A percentile compares a stretch with the other conserved stretches of the same genome.
phyloP scores from a whole-genome alignment of 2,113 vertebrate genomes.

The Tyrannus savana region DNA sequence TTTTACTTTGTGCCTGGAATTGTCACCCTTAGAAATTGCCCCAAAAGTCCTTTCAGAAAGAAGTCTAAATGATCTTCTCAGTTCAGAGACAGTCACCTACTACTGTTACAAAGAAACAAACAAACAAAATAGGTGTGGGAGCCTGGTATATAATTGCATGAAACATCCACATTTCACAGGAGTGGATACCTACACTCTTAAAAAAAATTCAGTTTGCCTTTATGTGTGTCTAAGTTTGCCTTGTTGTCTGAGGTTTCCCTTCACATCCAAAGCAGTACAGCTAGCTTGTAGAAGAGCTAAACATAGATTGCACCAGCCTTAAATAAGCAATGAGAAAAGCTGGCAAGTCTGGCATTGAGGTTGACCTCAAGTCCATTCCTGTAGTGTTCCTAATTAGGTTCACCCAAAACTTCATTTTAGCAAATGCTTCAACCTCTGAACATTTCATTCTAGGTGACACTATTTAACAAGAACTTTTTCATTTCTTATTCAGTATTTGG shows the following conservation, averaged over 20 bases:
- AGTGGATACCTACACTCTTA: background rate
- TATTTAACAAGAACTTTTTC: background rate
- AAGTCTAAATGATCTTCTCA: background rate
- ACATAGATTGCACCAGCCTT: background rate
- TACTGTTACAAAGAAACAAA: background rate
- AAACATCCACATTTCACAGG: background rate
- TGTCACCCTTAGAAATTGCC: background rate
- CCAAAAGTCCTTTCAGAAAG: background rate
- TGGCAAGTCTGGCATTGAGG: background rate
- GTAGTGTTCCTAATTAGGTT: background rate
- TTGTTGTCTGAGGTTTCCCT: background rate
- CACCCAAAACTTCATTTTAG: background rate
- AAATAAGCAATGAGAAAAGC: background rate
- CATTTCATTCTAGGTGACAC: background rate
- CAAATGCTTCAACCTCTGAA: background rate
- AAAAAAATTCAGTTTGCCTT: background rate
- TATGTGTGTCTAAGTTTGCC: background rate
- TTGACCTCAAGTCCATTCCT: background rate
- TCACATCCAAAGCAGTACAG: background rate
- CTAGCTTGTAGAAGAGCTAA: background rate
- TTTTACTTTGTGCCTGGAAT: background rate
- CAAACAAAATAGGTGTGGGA: background rate
- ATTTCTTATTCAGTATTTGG: background rate
- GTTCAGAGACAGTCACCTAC: background rate
- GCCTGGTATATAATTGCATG: background rate